A percentile compares a stretch with the other conserved stretches of the same genome.
Evolutionary conservation across 2,797 vertebrate species (phyloP).

Genomic region (Carduelis carduelis): DNA sequence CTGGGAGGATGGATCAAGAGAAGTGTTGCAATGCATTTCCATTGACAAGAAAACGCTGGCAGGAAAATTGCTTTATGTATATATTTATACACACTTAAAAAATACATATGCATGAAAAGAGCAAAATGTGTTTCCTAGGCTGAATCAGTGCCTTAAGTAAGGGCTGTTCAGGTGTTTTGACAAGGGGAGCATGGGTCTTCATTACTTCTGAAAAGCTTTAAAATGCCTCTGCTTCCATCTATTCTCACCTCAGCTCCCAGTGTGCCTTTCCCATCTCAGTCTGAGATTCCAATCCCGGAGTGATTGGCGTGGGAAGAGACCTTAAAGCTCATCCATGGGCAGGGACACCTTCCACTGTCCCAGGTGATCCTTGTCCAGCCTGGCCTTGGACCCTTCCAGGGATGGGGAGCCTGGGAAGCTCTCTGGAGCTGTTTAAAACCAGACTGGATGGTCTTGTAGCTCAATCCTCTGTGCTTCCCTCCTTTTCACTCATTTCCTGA

Average conservation of each 20-base stretch:
- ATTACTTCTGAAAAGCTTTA: neutral
- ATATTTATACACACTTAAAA: neutral
- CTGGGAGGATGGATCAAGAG: neutral
- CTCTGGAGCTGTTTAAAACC: neutral
- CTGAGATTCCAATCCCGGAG: neutral
- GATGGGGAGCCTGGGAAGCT: neutral
- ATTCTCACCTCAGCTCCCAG: neutral
- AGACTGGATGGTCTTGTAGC: neutral
- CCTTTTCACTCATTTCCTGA: neutral
- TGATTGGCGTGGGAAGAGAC: too few relatives aligned
- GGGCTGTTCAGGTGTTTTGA: neutral
- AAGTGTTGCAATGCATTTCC: neutral
- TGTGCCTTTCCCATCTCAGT: neutral
- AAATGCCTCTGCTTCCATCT: neutral
- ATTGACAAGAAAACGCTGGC: neutral
- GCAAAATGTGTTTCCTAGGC: neutral
- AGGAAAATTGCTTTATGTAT: neutral
- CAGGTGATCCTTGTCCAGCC: rapidly evolving
- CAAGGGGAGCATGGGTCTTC: neutral
- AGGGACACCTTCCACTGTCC: neutral
- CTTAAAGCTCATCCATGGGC: neutral
- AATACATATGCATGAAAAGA: neutral
- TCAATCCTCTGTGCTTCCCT: neutral
- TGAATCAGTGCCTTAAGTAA: neutral
- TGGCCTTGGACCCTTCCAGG: neutral